Evolutionary conservation across 2,113 vertebrate genomes (phyloP), one percentile per base, ranked within the genome.

Genomic region (Eurystomus gularis): DNA sequence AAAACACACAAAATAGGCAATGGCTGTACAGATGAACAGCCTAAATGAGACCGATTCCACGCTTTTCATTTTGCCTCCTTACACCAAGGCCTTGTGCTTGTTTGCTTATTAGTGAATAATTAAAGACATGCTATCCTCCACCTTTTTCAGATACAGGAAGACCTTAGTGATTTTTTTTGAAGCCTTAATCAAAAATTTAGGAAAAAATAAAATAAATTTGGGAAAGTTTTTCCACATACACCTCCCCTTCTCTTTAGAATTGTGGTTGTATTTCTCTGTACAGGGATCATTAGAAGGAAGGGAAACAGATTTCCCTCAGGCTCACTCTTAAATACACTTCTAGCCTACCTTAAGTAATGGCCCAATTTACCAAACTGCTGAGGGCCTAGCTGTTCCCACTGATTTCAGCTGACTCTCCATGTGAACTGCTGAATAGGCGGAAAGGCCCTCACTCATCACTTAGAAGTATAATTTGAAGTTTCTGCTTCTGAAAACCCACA

Each of bases 281-380:
- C 21, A 91, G 42, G 37, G 58, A 62, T 92, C 65, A 84, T 78
- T 89, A 87, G 85, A 91, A 82, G 37, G 52, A 89, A 86, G 13
- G n/a, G 68, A 81, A 95, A 44, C 23, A 84, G 72, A 93, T 95
- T 94, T 94, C 94, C 95, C 95, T 90, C 75, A 92, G 95, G 90
- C 71, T 92, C 66, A 39, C 57, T 94, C 65, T 48, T 89, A 64
- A 84, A 78, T 37, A 75, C 61, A 25, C 52, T 69, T 79, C 61
- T 71, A 82, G 84, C 54, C 57, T 93, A 33, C 73, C 81, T 94
- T 90, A 96, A 95, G 79, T 94, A 93, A 94, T 87, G 87, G 70
- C 78, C 44, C 62, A 84, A 94, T 94, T 96, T 93, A 84, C 86
- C 62, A 40, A 91, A 95, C 11, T 87, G 78, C 91, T 86, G 77